Conservation (phyloP, 2,113 vertebrate genomes). For the Bufo gargarizans region DNA sequence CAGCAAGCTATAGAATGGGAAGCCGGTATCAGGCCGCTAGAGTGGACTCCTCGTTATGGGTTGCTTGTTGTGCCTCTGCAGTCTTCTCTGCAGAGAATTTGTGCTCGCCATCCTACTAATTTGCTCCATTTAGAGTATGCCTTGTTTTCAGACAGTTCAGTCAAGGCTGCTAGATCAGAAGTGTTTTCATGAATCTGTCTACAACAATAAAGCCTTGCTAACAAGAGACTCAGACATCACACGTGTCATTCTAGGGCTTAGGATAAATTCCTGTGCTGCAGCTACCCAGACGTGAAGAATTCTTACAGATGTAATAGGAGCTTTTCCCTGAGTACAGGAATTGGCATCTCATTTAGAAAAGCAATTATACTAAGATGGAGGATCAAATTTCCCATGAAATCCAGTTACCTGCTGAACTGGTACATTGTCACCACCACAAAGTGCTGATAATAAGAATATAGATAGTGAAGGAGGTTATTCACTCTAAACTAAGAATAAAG, state of each 20-base stretch:
- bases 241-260: conserved; percentile 13
- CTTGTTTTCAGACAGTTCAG: conserved; percentile 8
- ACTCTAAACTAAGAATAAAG: background rate
- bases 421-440: conserved; percentile 13
- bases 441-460: conserved; percentile 3
- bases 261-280: conserved; percentile 4
- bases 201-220: conserved; percentile 19
- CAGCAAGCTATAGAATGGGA: conserved; percentile 19
- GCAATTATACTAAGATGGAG: conserved; percentile 28
- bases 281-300: conserved; percentile 5
- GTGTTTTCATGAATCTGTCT: conserved; percentile 10
- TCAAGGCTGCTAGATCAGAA: conserved; percentile 23
- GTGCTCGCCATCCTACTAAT: background rate
- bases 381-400: conserved; percentile 32
- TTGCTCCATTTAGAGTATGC: background rate
- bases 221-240: conserved; percentile 7
- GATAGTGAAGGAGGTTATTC: background rate
- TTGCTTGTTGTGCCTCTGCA: background rate
- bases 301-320: conserved; percentile 20
- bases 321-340: conserved; percentile 9
- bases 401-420: background rate
- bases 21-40: background rate
- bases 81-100: conserved; percentile 2
- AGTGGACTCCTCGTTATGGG: background rate
- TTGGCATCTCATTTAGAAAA: conserved; percentile 13